phyloP scores from a whole-genome alignment of 1,140 invertebrate genomes.

The Nilaparvata lugens region DNA sequence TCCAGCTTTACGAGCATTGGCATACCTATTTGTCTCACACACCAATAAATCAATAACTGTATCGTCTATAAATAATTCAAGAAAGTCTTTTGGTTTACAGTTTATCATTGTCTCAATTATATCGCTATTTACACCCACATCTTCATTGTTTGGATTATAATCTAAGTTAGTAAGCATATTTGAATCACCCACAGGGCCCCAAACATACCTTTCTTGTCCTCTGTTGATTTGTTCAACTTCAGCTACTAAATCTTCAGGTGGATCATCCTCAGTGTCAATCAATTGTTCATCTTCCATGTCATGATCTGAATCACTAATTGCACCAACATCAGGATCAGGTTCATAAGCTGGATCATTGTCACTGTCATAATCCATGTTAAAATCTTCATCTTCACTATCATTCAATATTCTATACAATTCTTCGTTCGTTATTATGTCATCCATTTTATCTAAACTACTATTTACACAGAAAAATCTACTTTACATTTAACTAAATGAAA shows the following conservation, averaged over 20 bases:
- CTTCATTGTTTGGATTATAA: not conserved
- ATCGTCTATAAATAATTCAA: not conserved
- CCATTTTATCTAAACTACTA: not conserved
- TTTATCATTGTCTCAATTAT: too few relatives aligned
- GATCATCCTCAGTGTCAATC: not conserved
- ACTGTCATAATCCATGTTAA: not conserved
- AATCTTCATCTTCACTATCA: not conserved
- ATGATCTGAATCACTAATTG: not conserved
- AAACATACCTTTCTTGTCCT: not conserved
- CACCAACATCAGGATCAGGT: not conserved
- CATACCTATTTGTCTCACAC: conserved; percentile 22
- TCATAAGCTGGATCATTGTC: not conserved
- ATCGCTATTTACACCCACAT: not conserved
- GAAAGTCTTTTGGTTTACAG: not conserved
- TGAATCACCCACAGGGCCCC: not conserved
- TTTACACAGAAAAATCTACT: not conserved
- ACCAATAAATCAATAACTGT: conserved; percentile 14
- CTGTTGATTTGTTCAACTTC: not conserved
- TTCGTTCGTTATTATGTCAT: not conserved
- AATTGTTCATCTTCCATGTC: not conserved
- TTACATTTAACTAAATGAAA: not conserved
- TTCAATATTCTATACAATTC: too few relatives aligned
- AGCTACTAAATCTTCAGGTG: not conserved
- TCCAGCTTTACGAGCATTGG: conserved; percentile 8
- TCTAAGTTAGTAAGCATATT: not conserved